Evolutionary conservation across 1,140 invertebrate genomes (phyloP), one percentile per base, ranked within the genome.

Genomic region (Geopemphigus sp.): DNA sequence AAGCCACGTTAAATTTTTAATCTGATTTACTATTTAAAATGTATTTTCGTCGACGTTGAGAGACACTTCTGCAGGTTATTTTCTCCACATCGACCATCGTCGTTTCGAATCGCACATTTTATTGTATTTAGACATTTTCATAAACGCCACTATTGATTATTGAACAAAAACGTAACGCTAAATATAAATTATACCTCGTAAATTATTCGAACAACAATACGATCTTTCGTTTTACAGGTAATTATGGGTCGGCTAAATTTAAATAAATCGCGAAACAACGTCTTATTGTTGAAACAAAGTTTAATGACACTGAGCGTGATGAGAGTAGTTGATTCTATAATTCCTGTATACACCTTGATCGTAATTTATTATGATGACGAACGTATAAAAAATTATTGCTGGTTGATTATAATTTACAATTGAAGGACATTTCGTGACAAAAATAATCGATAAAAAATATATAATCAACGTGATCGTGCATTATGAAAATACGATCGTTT

Each of bases 351-450:
- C 10, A 24, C 66, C 39, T 70, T 47, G 39, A 70, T 47, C 5
- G 24, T 70, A 6, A 50, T 70, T 39, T 26, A 68, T 68, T 70
- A 66, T 14, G 17, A 24, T 26, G 24, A 47, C 14, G 17, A 70
- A 50, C 22, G 24, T 50, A 70, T 47, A 50, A 70, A 24, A 47
- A 70, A 14, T 11, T 45, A 66, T n/a, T 15, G 8, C 32, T 3
- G 8, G 32, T 50, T 45, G 45, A 50, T 50, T 70, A 70, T 70
- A 70, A 8, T 70, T 50, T 50, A 50, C 8, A 70, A 50, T 24
- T 50, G 45, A 70, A 70, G 66, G 66, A 70, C 66, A 50, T 24
- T 26, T 5, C 45, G 22, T 50, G 64, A 66, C 64, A 66, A 66
- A 66, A 66, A 50, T 70, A 11, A 26, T 50, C 12, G 45, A 50